Percentiles rank a stretch among this genome's conserved stretches.
Conservation (phyloP, 2,888 invertebrate species). For the Cephus rjabovi region DNA sequence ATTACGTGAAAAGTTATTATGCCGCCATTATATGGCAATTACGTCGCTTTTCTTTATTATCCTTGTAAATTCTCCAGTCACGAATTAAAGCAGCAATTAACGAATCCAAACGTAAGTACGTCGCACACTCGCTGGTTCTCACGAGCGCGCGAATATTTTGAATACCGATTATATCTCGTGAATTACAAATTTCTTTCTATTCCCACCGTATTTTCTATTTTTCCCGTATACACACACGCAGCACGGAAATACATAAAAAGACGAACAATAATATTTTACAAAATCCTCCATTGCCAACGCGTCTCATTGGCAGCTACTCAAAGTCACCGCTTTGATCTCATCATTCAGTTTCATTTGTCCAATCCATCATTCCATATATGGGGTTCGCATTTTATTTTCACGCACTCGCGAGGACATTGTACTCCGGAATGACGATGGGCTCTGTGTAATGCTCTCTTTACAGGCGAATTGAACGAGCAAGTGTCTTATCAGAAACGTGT, state of each 20-base stretch:
- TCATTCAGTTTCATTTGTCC: not conserved
- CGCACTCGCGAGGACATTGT: not conserved
- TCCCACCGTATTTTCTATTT: not conserved
- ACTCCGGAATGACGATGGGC: not conserved
- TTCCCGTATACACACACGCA: not conserved
- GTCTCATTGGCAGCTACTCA: too few species aligned
- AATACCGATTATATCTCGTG: not conserved
- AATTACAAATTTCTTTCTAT: not conserved
- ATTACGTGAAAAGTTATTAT: constrained; percentile 12
- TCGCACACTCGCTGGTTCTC: not conserved
- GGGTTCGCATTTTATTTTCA: not conserved
- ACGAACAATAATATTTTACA: not conserved
- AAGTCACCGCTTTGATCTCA: too few species aligned
- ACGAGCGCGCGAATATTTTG: not conserved
- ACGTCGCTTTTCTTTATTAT: constrained; percentile 31
- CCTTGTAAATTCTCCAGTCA: constrained; percentile 32
- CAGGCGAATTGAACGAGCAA: not conserved
- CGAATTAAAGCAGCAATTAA: constrained; percentile 32
- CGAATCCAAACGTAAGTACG: not conserved
- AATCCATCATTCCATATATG: not conserved
- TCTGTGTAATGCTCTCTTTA: not conserved
- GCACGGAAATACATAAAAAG: not conserved
- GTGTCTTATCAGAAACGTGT: not conserved
- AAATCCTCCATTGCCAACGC: not conserved
- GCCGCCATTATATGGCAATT: not conserved